Conservation (phyloP, 2,113 vertebrate genomes). For the Orthonyx spaldingii region DNA sequence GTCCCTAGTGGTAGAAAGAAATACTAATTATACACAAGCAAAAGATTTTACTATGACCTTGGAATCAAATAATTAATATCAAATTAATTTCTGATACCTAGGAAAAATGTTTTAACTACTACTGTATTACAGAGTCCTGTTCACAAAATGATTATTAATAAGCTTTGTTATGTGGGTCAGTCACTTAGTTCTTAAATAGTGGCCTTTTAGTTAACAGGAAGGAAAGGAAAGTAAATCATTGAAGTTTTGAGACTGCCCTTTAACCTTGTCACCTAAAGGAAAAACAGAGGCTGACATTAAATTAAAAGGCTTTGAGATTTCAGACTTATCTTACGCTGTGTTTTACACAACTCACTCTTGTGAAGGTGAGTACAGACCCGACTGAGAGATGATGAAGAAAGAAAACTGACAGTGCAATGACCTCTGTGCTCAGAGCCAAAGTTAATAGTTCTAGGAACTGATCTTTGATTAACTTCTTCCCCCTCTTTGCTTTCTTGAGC, state of each 20-base stretch:
- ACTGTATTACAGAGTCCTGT: not conserved
- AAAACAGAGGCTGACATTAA: not conserved
- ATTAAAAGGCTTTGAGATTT: not conserved
- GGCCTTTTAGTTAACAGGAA: not conserved
- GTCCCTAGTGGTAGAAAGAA: not conserved
- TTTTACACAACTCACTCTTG: not conserved
- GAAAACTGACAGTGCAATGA: not conserved
- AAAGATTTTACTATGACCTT: not conserved
- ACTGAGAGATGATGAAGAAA: not conserved
- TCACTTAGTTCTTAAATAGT: not conserved
- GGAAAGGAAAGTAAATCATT: not conserved
- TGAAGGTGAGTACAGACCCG: not conserved
- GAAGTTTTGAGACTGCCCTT: not conserved
- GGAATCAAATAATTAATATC: not conserved
- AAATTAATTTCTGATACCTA: not conserved
- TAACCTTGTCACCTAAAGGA: not conserved
- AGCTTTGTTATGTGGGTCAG: not conserved
- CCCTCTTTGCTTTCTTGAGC: not conserved
- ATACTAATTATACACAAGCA: not conserved
- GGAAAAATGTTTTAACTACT: no score
- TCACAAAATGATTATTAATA: not conserved
- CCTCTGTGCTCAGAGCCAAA: not conserved
- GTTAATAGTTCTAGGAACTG: not conserved
- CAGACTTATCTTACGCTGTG: not conserved
- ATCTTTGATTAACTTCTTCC: slow-evolving; percentile 7